Base-by-base conservation (phyloP, 2,888 invertebrate genomes). In the Anagyrus pseudococci region DNA sequence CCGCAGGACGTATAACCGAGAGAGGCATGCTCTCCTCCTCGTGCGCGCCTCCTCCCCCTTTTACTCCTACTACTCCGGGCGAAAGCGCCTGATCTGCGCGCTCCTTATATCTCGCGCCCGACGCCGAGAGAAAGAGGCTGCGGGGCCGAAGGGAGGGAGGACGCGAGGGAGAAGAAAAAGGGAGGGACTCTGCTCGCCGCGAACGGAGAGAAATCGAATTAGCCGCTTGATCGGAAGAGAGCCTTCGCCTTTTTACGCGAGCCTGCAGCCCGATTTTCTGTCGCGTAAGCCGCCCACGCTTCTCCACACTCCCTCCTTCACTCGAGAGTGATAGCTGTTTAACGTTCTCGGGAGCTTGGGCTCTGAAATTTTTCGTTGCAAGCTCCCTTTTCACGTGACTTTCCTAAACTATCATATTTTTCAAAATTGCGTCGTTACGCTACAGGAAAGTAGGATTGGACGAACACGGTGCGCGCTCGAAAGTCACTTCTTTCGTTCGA, bases 291-390 rank as follows among this genome's bases (percentile, higher is more conserved):
- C 13, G 7, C 6, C 33, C 33, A 33, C 33, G 33, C 33, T 13
- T 33, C 33, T 33, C 33, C 33, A 13, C 33, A 33, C 33, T 33
- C 33, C 33, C 7, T 13, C 6, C 33, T 33, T 13, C 33, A 13
- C 33, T 7, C 40, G 40, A 4, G 40, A 41, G 10, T 7, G n/a
- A 41, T 68, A 61, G n/a, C n/a, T n/a, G n/a, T n/a, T n/a, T n/a
- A n/a, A n/a, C n/a, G n/a, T n/a, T n/a, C n/a, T n/a, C n/a, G n/a
- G n/a, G n/a, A n/a, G n/a, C n/a, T n/a, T n/a, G n/a, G n/a, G n/a
- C n/a, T n/a, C n/a, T n/a, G n/a, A n/a, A n/a, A n/a, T n/a, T n/a
- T n/a, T n/a, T n/a, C n/a, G n/a, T n/a, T n/a, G n/a, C n/a, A n/a
- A n/a, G n/a, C n/a, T n/a, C n/a, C n/a, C n/a, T n/a, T n/a, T n/a